These are phyloP conservation scores for Caenorhabditis macrosperma DNA, from an alignment of 2,888 invertebrate species.

Conservation along the genomic window DNA sequence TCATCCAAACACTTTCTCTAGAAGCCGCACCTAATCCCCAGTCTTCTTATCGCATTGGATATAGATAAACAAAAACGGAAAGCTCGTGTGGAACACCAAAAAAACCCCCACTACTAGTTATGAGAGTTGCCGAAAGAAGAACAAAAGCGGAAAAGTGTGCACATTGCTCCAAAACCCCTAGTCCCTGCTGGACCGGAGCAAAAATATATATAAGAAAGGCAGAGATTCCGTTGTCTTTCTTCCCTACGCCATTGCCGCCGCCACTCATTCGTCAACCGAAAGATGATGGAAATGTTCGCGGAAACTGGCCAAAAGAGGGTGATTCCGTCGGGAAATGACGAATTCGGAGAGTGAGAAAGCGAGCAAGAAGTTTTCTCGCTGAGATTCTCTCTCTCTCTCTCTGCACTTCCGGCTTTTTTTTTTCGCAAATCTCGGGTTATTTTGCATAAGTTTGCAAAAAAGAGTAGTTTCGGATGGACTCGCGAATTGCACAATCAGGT, in stretches of 20 bases:
- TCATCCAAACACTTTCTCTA: not conserved
- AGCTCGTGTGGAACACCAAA: too few species aligned
- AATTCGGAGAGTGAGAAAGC: slow-evolving; percentile 11
- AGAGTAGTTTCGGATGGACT: too few species aligned
- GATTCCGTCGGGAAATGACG: slow-evolving; percentile 34
- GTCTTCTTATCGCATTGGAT: too few species aligned
- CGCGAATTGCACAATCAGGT: too few species aligned
- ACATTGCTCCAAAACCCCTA: not conserved
- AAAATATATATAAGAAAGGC: not conserved
- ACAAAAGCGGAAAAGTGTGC: not conserved
- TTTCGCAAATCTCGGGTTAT: too few species aligned
- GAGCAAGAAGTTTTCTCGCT: too few species aligned
- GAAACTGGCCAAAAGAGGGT: slow-evolving; percentile 8
- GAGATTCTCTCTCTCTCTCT: too few species aligned
- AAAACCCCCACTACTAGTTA: too few species aligned
- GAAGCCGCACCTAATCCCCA: not conserved
- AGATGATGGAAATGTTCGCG: slow-evolving; percentile 53
- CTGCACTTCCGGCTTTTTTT: not conserved
- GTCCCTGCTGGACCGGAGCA: too few species aligned
- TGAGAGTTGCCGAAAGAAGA: too few species aligned
- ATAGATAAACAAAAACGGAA: too few species aligned
- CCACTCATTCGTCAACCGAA: slow-evolving; percentile 50
- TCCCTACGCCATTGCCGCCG: not conserved
- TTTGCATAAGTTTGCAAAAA: too few species aligned
- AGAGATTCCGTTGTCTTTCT: not conserved